Conservation (phyloP, 2,113 vertebrate species). For the Falco punctatus region DNA sequence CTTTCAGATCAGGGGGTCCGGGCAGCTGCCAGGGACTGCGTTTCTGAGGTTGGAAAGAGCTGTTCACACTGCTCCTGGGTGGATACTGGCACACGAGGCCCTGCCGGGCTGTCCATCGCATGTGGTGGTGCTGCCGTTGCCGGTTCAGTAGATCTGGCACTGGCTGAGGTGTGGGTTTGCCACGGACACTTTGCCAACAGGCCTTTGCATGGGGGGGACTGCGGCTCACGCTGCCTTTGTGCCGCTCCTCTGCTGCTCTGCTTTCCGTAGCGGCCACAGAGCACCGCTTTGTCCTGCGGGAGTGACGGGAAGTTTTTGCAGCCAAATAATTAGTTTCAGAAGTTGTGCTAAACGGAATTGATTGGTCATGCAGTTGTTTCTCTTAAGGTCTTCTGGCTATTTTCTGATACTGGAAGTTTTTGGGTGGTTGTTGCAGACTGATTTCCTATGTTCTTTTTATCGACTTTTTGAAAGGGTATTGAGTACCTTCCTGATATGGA, state of each 20-base stretch:
- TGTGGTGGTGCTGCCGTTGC: rapidly evolving
- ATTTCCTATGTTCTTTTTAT: neutral
- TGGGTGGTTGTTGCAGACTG: neutral
- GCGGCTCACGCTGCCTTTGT: neutral
- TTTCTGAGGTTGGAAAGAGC: neutral
- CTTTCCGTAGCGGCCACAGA: neutral
- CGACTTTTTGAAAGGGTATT: neutral
- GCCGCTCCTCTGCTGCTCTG: neutral
- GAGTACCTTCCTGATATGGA: neutral
- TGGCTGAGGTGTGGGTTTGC: neutral
- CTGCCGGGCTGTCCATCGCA: neutral
- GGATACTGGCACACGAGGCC: neutral
- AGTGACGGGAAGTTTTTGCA: neutral
- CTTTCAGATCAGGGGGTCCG: neutral
- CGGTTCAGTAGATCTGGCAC: neutral
- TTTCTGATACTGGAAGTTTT: neutral
- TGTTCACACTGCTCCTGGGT: neutral
- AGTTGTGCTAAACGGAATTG: neutral
- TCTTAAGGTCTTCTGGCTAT: neutral
- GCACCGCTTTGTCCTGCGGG: neutral
- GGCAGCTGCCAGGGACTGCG: neutral
- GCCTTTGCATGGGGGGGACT: neutral
- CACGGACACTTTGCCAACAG: neutral
- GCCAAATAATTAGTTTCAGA: neutral
- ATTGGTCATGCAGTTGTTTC: neutral